phyloP scores from a whole-genome alignment of 2,888 invertebrate species.

The Psylliodes chrysocephalus region DNA sequence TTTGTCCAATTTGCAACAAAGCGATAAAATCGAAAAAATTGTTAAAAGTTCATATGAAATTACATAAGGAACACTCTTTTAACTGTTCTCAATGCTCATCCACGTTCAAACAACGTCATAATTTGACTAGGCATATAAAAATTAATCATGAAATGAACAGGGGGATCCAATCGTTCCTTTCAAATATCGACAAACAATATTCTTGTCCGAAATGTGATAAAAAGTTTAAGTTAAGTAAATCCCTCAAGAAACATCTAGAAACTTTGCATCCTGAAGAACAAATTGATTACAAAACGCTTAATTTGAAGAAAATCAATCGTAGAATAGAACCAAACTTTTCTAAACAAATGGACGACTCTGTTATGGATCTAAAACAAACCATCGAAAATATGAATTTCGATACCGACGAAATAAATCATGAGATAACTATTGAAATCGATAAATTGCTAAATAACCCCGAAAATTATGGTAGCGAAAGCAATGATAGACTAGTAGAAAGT shows the following conservation, averaged over 20 bases:
- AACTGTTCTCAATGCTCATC: constrained; percentile 51
- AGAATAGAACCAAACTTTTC: constrained; percentile 18
- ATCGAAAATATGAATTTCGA: constrained; percentile 55
- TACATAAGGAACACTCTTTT: constrained; percentile 45
- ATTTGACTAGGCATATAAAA: constrained; percentile 49
- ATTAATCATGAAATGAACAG: constrained; percentile 21
- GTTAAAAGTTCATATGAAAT: constrained; percentile 47
- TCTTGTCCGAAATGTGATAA: constrained; percentile 39
- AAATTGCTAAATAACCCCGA: constrained; percentile 49
- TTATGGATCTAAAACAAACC: constrained; percentile 48
- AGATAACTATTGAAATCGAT: constrained; percentile 45
- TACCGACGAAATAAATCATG: constrained; percentile 44
- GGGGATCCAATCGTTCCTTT: constrained; percentile 3
- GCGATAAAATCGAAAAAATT: constrained; percentile 43
- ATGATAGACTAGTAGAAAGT: constrained; percentile 47
- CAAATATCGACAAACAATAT: constrained; percentile 23
- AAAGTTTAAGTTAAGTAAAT: constrained; percentile 58
- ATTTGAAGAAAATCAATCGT: constrained; percentile 10
- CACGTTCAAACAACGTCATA: constrained; percentile 43
- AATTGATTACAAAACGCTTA: constrained; percentile 11
- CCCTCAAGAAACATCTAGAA: constrained; percentile 58
- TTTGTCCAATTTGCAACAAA: constrained; percentile 51
- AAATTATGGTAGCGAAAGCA: constrained; percentile 47
- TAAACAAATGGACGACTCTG: constrained; percentile 39
- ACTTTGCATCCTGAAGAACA: constrained; percentile 51